Conservation (phyloP, 2,797 vertebrate species). For the Anguilla marmorata region DNA sequence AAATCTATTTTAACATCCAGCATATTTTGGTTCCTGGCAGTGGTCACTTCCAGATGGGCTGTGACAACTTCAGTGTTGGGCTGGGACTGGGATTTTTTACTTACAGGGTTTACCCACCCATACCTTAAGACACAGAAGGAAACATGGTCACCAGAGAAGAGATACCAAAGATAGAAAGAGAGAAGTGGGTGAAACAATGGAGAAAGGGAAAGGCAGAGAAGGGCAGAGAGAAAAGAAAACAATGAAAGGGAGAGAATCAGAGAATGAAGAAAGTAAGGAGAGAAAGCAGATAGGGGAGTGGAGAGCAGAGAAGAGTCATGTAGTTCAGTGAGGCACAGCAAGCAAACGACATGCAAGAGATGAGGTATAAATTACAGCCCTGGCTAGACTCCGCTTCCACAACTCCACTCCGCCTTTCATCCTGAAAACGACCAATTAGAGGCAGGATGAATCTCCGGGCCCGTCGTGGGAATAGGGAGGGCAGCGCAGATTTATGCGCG, state of each 20-base stretch:
- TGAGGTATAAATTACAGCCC: constrained; percentile 14
- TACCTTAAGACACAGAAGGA: not conserved
- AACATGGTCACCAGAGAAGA: not conserved
- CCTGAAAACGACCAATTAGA: constrained; percentile 31
- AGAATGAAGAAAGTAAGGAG: not conserved
- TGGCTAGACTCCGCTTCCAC: not conserved
- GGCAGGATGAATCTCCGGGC: constrained; percentile 12
- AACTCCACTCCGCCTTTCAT: constrained; percentile 23
- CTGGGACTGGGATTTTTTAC: not conserved
- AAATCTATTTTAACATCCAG: not conserved
- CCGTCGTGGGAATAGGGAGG: not conserved
- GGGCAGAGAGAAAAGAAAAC: not conserved
- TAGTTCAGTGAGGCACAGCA: not conserved
- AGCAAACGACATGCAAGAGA: not conserved
- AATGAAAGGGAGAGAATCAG: not conserved
- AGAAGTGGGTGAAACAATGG: not conserved
- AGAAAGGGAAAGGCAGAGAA: not conserved
- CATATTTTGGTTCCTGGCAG: not conserved
- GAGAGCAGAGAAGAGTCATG: not conserved
- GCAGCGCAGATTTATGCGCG: not conserved
- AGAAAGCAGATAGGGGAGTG: not conserved
- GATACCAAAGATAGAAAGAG: not conserved
- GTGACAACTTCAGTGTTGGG: not conserved
- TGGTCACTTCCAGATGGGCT: not conserved
- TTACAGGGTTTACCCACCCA: not conserved